Percentiles rank a stretch among this genome's conserved stretches.
These are phyloP conservation scores for Cloeon dipterum DNA, from an alignment of 2,888 invertebrate species.

Conservation along the genomic window DNA sequence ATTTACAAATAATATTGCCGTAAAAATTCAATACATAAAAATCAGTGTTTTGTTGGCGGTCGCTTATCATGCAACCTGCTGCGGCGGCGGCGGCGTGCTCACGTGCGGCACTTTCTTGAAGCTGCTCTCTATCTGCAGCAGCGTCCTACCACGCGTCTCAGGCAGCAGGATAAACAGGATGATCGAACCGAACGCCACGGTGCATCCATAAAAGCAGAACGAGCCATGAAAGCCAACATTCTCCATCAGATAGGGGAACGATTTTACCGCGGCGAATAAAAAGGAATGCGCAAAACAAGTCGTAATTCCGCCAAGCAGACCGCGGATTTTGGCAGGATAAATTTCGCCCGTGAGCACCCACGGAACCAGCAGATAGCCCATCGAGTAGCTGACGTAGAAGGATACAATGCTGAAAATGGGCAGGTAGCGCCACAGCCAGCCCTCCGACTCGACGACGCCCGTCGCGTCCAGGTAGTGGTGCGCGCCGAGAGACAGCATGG, in stretches of 20 bases:
- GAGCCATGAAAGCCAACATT: conserved; percentile 30
- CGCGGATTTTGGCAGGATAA: conserved; percentile 38
- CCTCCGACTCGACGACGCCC: conserved; percentile 10
- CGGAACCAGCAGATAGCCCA: conserved; percentile 41
- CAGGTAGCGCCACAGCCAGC: conserved; percentile 28
- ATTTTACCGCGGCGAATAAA: conserved; percentile 42
- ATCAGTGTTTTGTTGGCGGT: too few relatives aligned
- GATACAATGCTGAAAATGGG: conserved; percentile 33
- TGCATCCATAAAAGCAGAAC: conserved; percentile 32
- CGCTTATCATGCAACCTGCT: too few relatives aligned
- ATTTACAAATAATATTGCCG: too few relatives aligned
- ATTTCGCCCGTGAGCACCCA: conserved; percentile 54
- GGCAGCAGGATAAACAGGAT: conserved; percentile 40
- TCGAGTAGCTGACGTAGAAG: conserved; percentile 34
- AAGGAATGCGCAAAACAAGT: conserved; percentile 38
- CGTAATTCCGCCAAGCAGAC: conserved; percentile 39
- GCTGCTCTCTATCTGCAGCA: conserved; percentile 47
- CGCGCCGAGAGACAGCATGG: conserved; percentile 32
- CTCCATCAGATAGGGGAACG: conserved; percentile 30
- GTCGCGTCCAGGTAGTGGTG: conserved; percentile 28
- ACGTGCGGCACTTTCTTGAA: too few relatives aligned
- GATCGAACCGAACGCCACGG: conserved; percentile 22
- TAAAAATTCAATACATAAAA: too few relatives aligned
- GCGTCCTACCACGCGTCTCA: conserved; percentile 37
- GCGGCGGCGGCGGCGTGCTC: too few relatives aligned